Evolutionary conservation across 1,140 invertebrate species (phyloP).

Genomic region (Meloidogyne exigua): DNA sequence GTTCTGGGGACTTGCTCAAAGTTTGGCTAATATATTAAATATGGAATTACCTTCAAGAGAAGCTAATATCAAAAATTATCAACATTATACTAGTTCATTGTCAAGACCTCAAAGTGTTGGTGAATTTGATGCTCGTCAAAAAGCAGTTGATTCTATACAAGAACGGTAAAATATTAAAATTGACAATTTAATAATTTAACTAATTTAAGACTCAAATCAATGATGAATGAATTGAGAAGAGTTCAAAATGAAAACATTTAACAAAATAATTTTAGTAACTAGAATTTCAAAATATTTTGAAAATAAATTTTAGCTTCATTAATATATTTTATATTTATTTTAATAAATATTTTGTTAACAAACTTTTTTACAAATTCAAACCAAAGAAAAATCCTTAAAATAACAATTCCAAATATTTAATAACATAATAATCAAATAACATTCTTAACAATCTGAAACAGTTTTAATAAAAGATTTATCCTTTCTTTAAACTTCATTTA

Average conservation of each 20-base stretch:
- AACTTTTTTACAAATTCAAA: too few relatives aligned
- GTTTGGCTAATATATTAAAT: constrained; percentile 17
- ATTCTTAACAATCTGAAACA: neutral
- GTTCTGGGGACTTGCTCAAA: constrained; percentile 22
- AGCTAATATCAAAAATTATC: neutral
- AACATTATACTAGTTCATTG: neutral
- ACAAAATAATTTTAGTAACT: too few relatives aligned
- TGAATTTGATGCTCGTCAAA: constrained; percentile 12
- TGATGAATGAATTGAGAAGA: neutral
- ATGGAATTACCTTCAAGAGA: constrained; percentile 9
- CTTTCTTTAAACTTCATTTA: neutral
- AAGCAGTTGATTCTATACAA: constrained; percentile 17
- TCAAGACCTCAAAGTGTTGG: constrained; percentile 18
- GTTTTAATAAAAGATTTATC: neutral
- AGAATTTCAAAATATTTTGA: too few relatives aligned
- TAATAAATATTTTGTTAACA: too few relatives aligned
- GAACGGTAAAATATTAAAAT: neutral
- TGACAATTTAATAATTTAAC: neutral
- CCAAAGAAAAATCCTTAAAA: too few relatives aligned
- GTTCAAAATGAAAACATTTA: neutral
- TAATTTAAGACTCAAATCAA: neutral
- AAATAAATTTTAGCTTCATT: too few relatives aligned
- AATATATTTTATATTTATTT: too few relatives aligned
- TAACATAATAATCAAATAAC: neutral
- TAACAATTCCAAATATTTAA: neutral